Evolutionary conservation across 1,140 invertebrate species (phyloP).

Genomic region (Sarcophaga peregrina): DNA sequence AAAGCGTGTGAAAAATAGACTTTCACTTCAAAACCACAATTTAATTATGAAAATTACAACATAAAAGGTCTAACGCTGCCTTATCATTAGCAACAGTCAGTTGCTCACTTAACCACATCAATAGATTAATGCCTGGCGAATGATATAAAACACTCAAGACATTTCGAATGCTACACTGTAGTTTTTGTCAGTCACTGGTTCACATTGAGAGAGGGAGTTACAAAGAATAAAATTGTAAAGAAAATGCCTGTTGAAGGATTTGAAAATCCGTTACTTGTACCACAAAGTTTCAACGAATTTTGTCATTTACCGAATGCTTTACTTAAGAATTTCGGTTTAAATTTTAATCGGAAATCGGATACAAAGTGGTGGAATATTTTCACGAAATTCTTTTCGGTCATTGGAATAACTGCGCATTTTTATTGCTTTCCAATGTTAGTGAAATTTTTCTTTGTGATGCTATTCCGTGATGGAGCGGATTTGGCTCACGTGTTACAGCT

Average conservation of each 20-base stretch:
- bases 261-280: background rate
- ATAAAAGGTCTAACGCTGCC: background rate
- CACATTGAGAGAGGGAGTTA: too few species aligned
- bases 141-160: background rate
- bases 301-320: background rate
- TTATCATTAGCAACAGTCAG: background rate
- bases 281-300: background rate
- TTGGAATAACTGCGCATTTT: background rate
- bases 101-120: constrained; percentile 1
- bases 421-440: background rate
- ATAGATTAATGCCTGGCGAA: background rate
- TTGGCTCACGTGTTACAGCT: background rate
- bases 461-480: background rate
- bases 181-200: background rate
- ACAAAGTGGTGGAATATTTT: background rate
- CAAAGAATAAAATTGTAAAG: background rate
- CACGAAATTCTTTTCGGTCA: background rate
- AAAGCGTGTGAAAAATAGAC: too few species aligned
- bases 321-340: background rate
- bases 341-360: background rate
- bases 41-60: background rate
- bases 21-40: background rate
- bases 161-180: background rate
- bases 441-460: background rate
- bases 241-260: background rate